These are phyloP conservation scores for Paracyclopina nana DNA, from an alignment of 1,140 invertebrate genomes.

Conservation along the genomic window DNA sequence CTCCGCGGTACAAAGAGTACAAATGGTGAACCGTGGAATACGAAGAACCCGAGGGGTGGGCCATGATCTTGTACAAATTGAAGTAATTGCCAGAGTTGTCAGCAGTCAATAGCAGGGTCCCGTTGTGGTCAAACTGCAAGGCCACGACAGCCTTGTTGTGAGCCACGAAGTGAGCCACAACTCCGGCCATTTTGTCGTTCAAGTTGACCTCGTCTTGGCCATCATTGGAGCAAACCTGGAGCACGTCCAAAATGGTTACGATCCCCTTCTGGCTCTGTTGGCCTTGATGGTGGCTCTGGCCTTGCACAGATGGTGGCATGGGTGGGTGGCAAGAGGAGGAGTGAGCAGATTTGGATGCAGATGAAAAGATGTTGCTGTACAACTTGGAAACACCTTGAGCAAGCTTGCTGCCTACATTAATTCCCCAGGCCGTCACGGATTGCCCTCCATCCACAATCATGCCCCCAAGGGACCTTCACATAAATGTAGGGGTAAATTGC, in stretches of 20 bases:
- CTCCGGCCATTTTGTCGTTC: conserved; percentile 36
- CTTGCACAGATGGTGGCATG: neutral
- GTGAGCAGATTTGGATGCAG: neutral
- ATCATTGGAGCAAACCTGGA: conserved; percentile 20
- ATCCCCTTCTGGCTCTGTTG: conserved; percentile 30
- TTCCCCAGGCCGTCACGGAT: conserved; percentile 14
- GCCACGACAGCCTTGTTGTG: conserved; percentile 67
- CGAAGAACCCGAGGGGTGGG: conserved; percentile 67
- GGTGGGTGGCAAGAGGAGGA: too few species aligned
- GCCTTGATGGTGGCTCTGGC: conserved; percentile 21
- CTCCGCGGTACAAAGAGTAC: conserved; percentile 71
- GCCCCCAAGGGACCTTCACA: conserved; percentile 9
- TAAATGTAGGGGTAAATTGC: neutral
- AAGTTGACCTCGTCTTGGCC: conserved; percentile 12
- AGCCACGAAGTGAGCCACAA: conserved; percentile 83
- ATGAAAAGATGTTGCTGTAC: conserved; percentile 14
- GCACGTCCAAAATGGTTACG: conserved; percentile 35
- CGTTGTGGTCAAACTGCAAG: conserved; percentile 76
- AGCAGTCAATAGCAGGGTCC: conserved; percentile 71
- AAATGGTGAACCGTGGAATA: conserved; percentile 84
- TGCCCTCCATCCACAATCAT: conserved; percentile 11
- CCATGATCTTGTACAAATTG: conserved; percentile 80
- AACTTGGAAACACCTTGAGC: conserved; percentile 14
- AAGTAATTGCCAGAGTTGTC: conserved; percentile 88
- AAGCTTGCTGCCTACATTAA: conserved; percentile 16